Percentiles rank a stretch among this genome's conserved stretches.
Conservation (phyloP, 1,140 invertebrate genomes). For the Propsilocerus akamusi region DNA sequence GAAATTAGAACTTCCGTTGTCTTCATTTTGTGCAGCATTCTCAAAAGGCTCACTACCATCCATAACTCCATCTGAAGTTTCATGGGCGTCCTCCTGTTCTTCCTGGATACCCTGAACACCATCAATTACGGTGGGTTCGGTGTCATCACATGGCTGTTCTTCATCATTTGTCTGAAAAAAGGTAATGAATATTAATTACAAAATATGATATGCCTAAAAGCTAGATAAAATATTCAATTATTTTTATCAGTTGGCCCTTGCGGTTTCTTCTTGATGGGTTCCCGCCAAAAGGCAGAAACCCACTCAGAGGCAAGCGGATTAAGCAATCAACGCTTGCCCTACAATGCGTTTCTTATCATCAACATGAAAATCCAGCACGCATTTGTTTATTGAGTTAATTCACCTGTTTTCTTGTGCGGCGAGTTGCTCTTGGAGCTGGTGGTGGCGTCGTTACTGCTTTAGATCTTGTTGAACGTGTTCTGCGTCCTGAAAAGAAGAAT, state of each 20-base stretch:
- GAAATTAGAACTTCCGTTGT: neutral
- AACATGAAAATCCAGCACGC: neutral
- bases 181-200: neutral
- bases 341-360: neutral
- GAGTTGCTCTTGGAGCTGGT: no score
- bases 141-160: neutral
- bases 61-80: neutral
- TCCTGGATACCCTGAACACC: conserved; percentile 4
- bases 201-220: neutral
- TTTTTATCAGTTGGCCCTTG: neutral
- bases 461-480: no score
- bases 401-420: conserved; percentile 1
- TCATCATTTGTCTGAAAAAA: neutral
- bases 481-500: no score
- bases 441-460: no score
- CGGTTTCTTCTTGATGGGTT: neutral
- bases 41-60: neutral
- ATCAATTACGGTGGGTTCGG: neutral
- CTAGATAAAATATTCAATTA: neutral
- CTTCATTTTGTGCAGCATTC: neutral
- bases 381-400: neutral
- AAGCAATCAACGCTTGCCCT: neutral
- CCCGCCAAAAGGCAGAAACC: neutral
- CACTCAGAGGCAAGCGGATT: neutral
- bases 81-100: neutral